Conservation (phyloP, 2,888 invertebrate genomes). For the Orthosia gothica region DNA sequence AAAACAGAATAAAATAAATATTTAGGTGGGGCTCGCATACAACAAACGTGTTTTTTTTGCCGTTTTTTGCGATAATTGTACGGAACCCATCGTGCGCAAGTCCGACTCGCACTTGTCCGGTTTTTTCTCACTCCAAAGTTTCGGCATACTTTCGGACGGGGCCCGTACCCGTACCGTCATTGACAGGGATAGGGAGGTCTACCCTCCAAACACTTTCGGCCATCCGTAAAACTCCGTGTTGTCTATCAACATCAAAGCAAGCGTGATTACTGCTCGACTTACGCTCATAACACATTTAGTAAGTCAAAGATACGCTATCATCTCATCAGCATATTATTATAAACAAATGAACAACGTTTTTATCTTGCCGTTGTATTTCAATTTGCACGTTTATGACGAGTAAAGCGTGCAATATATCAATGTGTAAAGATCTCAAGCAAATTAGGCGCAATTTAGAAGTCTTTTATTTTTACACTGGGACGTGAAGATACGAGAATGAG, state of each 20-base stretch:
- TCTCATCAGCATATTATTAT: constrained; percentile 15
- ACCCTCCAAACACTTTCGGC: background rate
- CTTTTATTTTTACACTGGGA: constrained; percentile 28
- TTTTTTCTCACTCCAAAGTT: no score
- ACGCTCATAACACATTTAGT: constrained; percentile 6
- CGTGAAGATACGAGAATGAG: constrained; percentile 17
- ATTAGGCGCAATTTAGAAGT: constrained; percentile 30
- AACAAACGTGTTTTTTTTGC: no score
- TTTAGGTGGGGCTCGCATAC: no score
- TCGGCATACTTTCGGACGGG: no score
- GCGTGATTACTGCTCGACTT: background rate
- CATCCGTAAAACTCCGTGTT: background rate
- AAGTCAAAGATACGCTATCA: constrained; percentile 23
- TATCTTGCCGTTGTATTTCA: constrained; percentile 13
- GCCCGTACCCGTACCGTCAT: no score
- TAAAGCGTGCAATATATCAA: constrained; percentile 34
- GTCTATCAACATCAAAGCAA: background rate
- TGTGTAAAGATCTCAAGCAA: constrained; percentile 28
- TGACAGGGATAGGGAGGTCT: no score
- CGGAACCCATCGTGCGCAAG: no score
- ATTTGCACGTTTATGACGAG: constrained; percentile 46
- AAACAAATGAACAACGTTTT: constrained; percentile 17
- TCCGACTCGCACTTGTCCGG: no score
- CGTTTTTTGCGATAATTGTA: no score
- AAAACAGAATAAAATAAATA: no score